Evolutionary conservation across 2,113 vertebrate genomes (phyloP).

Genomic region (Rutilus rutilus): DNA sequence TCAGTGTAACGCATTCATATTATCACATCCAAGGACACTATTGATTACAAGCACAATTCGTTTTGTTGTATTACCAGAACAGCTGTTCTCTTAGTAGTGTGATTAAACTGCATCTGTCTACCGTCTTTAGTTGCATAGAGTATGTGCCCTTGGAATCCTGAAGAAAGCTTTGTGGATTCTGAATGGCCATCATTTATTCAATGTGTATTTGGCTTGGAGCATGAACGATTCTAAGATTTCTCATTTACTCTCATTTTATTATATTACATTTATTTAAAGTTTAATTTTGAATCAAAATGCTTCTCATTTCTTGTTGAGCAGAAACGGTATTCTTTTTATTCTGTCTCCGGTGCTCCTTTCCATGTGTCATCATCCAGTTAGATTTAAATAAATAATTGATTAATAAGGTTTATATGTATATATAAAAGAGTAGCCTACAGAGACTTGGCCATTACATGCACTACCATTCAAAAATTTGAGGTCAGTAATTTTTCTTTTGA

Average conservation of each 20-base stretch:
- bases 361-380: neutral
- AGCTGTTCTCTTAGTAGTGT: neutral
- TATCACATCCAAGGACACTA: constrained; percentile 31
- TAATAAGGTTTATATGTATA: too few species aligned
- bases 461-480: too few species aligned
- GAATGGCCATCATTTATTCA: neutral
- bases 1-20: constrained; percentile 19
- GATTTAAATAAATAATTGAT: too few species aligned
- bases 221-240: neutral
- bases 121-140: neutral
- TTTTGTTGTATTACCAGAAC: neutral
- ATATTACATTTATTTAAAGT: neutral
- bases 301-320: neutral
- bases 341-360: neutral
- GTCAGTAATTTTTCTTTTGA: too few species aligned
- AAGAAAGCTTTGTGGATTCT: constrained; percentile 3
- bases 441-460: too few species aligned
- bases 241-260: neutral
- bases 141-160: constrained; percentile 20
- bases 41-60: neutral
- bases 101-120: constrained; percentile 3
- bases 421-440: too few species aligned
- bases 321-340: neutral
- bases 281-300: neutral
- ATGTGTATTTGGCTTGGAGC: neutral